Conservation (phyloP, 2,888 invertebrate species). For the Pherbina coryleti region DNA sequence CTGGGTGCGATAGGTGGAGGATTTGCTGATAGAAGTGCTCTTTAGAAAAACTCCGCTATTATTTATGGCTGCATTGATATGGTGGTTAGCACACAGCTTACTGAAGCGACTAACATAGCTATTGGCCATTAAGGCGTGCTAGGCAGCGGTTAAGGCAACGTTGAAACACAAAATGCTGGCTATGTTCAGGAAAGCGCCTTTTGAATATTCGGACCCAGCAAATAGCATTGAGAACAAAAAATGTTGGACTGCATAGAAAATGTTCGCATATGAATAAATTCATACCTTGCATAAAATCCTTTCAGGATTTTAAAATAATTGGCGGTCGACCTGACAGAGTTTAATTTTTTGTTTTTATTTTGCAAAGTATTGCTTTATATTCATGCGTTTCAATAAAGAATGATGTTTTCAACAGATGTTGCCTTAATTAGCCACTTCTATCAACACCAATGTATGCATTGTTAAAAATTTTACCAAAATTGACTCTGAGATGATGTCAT, state of each 20-base stretch:
- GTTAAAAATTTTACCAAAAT: too few relatives aligned
- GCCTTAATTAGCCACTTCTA: too few relatives aligned
- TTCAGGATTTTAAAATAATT: constrained; percentile 5
- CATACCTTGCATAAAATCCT: not conserved
- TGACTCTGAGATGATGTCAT: too few relatives aligned
- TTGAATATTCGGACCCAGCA: too few relatives aligned
- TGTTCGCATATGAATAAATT: not conserved
- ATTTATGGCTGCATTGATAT: constrained; percentile 24
- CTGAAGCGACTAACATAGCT: not conserved
- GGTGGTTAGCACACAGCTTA: constrained; percentile 8
- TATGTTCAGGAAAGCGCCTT: too few relatives aligned
- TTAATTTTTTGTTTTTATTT: not conserved
- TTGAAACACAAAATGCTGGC: too few relatives aligned
- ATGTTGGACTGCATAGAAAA: not conserved
- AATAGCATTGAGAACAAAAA: not conserved
- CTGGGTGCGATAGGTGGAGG: not conserved
- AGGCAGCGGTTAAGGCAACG: too few relatives aligned
- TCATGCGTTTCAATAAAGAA: not conserved
- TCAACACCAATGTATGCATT: too few relatives aligned
- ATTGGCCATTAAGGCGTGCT: constrained; percentile 8
- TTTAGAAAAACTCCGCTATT: constrained; percentile 13
- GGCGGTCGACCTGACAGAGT: not conserved
- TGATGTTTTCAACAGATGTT: too few relatives aligned
- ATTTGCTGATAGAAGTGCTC: not conserved
- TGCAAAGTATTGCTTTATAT: not conserved